Evolutionary conservation across 2,888 invertebrate species (phyloP).

Genomic region (Tetragonisca angustula): DNA sequence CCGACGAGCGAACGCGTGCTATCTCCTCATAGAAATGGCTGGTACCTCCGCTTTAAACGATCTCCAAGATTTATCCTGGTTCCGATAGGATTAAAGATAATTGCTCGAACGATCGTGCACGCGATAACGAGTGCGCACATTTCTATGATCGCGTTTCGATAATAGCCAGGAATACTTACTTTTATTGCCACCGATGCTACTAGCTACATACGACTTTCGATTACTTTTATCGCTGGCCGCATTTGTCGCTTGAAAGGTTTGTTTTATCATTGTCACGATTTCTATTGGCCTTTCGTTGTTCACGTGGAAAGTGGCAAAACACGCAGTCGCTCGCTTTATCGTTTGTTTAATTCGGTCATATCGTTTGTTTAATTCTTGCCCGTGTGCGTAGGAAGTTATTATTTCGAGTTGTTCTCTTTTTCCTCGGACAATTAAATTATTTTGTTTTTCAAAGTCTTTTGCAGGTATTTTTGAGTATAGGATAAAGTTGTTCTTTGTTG

Average conservation of each 20-base stretch:
- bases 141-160: slow-evolving; percentile 58
- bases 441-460: no score
- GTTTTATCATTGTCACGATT: slow-evolving; percentile 1
- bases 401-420: no score
- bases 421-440: no score
- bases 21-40: slow-evolving; percentile 24
- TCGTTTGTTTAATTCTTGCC: no score
- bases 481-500: no score
- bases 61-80: slow-evolving; percentile 46
- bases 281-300: not conserved
- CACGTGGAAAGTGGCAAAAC: not conserved
- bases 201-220: slow-evolving; percentile 37
- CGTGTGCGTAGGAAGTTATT: no score
- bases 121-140: slow-evolving; percentile 57
- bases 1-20: slow-evolving; percentile 5
- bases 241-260: slow-evolving; percentile 22
- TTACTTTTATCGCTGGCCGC: slow-evolving; percentile 32
- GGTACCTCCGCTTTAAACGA: slow-evolving; percentile 30
- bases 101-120: slow-evolving; percentile 50
- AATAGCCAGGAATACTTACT: slow-evolving; percentile 54
- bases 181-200: slow-evolving; percentile 40
- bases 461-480: no score
- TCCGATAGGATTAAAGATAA: slow-evolving; percentile 60
- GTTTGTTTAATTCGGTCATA: no score
- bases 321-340: not conserved